These are phyloP conservation scores for Drosophila pseudotakahashii DNA, from an alignment of 2,888 invertebrate species.

Conservation along the genomic window DNA sequence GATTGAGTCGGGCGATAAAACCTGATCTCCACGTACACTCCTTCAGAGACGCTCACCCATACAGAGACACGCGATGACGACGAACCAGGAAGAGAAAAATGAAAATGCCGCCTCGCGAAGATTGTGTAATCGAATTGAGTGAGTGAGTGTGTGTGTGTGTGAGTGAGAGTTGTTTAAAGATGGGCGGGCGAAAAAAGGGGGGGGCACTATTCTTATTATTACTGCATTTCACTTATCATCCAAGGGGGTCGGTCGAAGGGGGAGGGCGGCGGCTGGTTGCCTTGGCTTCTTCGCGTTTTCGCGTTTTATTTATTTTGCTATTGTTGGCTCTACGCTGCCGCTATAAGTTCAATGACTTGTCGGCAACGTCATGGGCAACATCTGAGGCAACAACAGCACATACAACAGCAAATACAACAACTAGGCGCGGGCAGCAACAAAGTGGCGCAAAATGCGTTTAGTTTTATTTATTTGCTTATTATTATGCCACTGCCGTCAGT, in stretches of 20 bases:
- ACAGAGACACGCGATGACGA: slow-evolving; percentile 66
- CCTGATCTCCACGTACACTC: slow-evolving; percentile 67
- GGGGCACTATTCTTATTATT: slow-evolving; percentile 38
- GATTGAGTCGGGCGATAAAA: slow-evolving; percentile 75
- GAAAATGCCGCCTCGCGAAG: slow-evolving; percentile 73
- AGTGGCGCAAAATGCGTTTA: slow-evolving; percentile 79
- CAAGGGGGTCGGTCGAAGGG: background rate
- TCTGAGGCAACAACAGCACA: slow-evolving; percentile 31
- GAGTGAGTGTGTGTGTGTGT: slow-evolving; percentile 41
- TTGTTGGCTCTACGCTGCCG: slow-evolving; percentile 39
- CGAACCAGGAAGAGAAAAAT: slow-evolving; percentile 83
- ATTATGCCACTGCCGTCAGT: slow-evolving; percentile 69
- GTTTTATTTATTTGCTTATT: slow-evolving; percentile 78
- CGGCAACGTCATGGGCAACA: slow-evolving; percentile 80
- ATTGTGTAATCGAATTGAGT: slow-evolving; percentile 76
- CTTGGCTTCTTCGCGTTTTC: slow-evolving; percentile 42
- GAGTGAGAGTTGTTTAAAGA: slow-evolving; percentile 31
- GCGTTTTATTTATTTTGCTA: slow-evolving; percentile 63
- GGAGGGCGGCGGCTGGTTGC: slow-evolving; percentile 11
- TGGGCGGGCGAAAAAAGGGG: slow-evolving; percentile 7
- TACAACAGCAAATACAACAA: slow-evolving; percentile 44
- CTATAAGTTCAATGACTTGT: slow-evolving; percentile 82
- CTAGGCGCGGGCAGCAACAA: slow-evolving; percentile 37
- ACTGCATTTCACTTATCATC: slow-evolving; percentile 77
- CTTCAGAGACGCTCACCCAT: slow-evolving; percentile 25